Evolutionary conservation across 2,888 invertebrate species (phyloP).

Genomic region (Colletes collaris): DNA sequence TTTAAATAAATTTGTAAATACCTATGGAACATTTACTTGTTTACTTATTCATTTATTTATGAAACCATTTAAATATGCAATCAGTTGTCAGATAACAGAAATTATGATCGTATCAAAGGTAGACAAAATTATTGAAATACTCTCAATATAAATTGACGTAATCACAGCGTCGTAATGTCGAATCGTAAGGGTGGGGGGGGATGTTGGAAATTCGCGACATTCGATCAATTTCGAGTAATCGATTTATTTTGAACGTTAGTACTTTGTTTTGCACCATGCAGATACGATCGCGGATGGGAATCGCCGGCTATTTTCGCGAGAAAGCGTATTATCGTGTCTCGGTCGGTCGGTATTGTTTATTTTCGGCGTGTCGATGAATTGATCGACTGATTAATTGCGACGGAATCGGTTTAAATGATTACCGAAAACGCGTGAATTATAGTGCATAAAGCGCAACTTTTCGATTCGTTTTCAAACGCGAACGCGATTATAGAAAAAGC

Average conservation of each 20-base stretch:
- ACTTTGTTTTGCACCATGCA: background rate
- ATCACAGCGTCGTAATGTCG: no score
- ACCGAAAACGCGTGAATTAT: background rate
- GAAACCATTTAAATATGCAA: no score
- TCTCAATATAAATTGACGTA: no score
- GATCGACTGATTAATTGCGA: background rate
- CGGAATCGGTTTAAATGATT: background rate
- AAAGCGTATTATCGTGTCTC: background rate
- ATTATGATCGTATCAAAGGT: no score
- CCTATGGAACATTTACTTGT: no score
- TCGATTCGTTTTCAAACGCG: background rate
- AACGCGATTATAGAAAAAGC: background rate
- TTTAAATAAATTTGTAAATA: no score
- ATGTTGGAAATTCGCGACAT: no score
- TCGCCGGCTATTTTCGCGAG: background rate
- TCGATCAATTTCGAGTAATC: no score
- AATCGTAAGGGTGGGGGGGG: no score
- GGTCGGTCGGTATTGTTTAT: background rate
- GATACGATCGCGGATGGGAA: background rate
- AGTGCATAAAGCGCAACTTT: background rate
- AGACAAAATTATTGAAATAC: no score
- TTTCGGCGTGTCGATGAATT: background rate
- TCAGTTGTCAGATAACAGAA: no score
- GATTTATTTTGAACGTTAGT: slow-evolving; percentile 4
- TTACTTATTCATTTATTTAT: no score